A percentile compares a stretch with the other conserved stretches of the same genome.
These are phyloP conservation scores for Habroteleia sp. DNA, from an alignment of 2,888 invertebrate species.

Conservation along the genomic window DNA sequence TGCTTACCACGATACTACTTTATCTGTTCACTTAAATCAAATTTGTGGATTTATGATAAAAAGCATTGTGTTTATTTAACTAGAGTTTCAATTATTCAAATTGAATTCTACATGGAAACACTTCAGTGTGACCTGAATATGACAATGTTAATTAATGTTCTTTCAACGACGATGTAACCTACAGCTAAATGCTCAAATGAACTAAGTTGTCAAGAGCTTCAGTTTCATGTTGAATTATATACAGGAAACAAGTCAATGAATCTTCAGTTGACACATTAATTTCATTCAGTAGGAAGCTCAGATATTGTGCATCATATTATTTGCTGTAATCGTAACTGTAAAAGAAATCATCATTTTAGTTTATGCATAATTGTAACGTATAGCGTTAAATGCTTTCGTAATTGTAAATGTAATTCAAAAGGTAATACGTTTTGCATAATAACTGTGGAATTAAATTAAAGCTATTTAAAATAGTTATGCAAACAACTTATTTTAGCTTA, in stretches of 20 bases:
- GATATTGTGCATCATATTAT: conserved; percentile 15
- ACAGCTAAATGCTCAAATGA: conserved; percentile 57
- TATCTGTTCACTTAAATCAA: conserved; percentile 7
- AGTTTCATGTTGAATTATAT: conserved; percentile 48
- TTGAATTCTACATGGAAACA: conserved; percentile 35
- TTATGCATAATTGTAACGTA: too few relatives aligned
- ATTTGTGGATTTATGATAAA: conserved; percentile 27
- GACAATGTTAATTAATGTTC: conserved; percentile 57
- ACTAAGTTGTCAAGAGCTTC: conserved; percentile 61
- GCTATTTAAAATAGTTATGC: too few relatives aligned
- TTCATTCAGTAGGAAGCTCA: conserved; percentile 17
- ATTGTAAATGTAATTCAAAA: too few relatives aligned
- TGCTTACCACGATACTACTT: conserved; percentile 1
- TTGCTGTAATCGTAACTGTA: conserved; percentile 1
- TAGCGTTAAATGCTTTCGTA: too few relatives aligned
- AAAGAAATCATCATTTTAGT: conserved; percentile 11
- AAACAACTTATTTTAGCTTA: too few relatives aligned
- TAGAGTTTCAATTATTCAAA: conserved; percentile 38
- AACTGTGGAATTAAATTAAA: too few relatives aligned
- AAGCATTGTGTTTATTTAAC: conserved; percentile 23
- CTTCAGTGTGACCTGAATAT: conserved; percentile 38
- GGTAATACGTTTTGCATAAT: too few relatives aligned
- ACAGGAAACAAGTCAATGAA: conserved; percentile 57
- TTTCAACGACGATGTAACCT: conserved; percentile 49
- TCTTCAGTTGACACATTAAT: conserved; percentile 45